Percentiles rank a stretch among this genome's conserved stretches.
These are phyloP conservation scores for Nerophis lumbriciformis DNA, from an alignment of 2,113 vertebrate species.

Conservation along the genomic window DNA sequence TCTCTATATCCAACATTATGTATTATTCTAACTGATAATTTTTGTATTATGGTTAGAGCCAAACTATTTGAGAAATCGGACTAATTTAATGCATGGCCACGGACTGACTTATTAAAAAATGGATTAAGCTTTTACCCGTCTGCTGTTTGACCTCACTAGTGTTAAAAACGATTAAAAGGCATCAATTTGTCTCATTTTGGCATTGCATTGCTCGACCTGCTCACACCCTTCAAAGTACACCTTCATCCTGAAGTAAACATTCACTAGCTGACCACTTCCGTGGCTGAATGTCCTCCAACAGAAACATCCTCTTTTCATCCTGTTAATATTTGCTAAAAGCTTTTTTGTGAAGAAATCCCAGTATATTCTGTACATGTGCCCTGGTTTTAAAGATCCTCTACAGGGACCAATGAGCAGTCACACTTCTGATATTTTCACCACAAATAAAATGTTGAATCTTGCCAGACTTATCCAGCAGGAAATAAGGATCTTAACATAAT, in stretches of 20 bases:
- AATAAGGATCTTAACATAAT: no score
- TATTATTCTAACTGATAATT: no score
- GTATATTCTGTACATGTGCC: not conserved
- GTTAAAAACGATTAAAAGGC: not conserved
- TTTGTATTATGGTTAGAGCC: no score
- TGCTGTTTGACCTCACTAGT: not conserved
- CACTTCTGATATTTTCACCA: no score
- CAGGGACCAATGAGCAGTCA: no score
- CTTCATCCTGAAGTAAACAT: not conserved
- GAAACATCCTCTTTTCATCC: conserved; percentile 7
- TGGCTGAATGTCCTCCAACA: conserved; percentile 6
- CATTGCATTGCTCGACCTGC: not conserved
- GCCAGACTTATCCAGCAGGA: no score
- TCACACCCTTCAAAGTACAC: not conserved
- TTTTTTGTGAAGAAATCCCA: not conserved
- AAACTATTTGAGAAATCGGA: no score
- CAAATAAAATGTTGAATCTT: no score
- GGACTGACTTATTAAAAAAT: no score
- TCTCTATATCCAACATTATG: no score
- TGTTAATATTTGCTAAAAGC: conserved; percentile 6
- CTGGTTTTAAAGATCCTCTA: conserved; percentile 8
- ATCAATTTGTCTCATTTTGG: not conserved
- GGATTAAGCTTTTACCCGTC: no score
- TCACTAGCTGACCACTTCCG: not conserved
- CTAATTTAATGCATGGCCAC: no score